phyloP scores from a whole-genome alignment of 2,113 vertebrate genomes.

The Tupaia tana region DNA sequence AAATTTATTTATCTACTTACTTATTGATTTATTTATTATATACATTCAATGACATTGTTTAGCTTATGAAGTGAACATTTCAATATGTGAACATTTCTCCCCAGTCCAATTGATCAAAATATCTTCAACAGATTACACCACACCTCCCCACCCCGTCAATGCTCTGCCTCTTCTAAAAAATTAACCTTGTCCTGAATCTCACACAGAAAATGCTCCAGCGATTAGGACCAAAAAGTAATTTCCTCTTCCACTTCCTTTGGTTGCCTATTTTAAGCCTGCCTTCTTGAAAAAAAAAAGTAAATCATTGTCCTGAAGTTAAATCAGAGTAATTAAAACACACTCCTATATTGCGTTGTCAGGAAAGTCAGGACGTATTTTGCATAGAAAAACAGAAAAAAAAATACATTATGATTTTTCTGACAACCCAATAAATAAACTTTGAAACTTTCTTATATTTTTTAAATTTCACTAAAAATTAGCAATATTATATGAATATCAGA shows the following conservation, averaged over 20 bases:
- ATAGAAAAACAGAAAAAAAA: too few species aligned
- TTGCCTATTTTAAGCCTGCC: not conserved
- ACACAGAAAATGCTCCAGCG: not conserved
- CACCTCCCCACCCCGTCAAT: too few species aligned
- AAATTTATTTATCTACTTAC: not conserved
- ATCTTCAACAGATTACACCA: too few species aligned
- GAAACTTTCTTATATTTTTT: not conserved
- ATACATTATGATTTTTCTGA: too few species aligned
- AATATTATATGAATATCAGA: not conserved
- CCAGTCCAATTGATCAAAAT: too few species aligned
- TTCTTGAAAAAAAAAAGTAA: not conserved
- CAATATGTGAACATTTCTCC: too few species aligned
- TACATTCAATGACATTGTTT: too few species aligned
- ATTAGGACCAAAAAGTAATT: not conserved
- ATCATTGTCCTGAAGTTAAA: not conserved
- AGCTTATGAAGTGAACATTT: too few species aligned
- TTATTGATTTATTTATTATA: too few species aligned
- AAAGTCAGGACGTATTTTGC: too few species aligned
- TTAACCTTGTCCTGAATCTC: not conserved
- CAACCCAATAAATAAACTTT: not conserved
- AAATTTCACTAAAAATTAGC: conserved; percentile 5
- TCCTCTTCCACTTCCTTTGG: conserved; percentile 34
- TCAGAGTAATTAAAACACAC: not conserved
- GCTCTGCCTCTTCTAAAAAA: not conserved
- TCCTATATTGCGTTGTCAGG: not conserved